Base-by-base conservation (phyloP, 2,797 vertebrate species). In the Coluber constrictor region DNA sequence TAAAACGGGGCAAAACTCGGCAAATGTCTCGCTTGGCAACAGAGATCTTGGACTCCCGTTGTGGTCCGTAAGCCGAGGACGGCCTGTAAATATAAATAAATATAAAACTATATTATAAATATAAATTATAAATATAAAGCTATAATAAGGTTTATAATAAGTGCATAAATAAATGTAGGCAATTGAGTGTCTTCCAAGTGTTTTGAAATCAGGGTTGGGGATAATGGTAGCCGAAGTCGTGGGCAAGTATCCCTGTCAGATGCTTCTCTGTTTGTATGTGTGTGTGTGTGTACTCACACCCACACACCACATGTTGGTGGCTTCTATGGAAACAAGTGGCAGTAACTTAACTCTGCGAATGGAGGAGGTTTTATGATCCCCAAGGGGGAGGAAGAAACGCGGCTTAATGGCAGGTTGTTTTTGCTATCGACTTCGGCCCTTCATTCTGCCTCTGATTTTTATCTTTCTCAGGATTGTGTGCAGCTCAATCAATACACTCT, bases 401-500 rank as follows among this genome's bases (percentile, higher is more conserved):
- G 5, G 10, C 10, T n/a, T n/a, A 86, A 18, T 12, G 27, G 10
- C 4, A 9, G 25, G 8, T 10, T 20, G 54, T 27, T 55, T 51
- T 56, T 29, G 13, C 8, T 37, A 23, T 47, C 15, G 25, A 32
- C 2, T 4, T 0, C 2, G 18, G 70, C 1, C 0, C 16, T 88
- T 7, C 1, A 5, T 4, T 0, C 3, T 0, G 2, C 12, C 10
- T 43, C 56, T 29, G 5, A 12, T 29, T 61, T 37, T 91, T 83
- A 93, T 94, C 83, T 66, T 96, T 94, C 25, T 27, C 96, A 99
- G 99, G 99, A 99, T 94, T 99, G 99, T 2, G 99, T 99, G 94
- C 99, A 99, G 96, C 98, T 99, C 95, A 99, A 99, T 97, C 99
- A 99, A 97, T 99, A 99, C 96, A 99, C 99, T 74, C 98, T 99